Evolutionary conservation across 2,888 invertebrate genomes (phyloP), one percentile per base, ranked within the genome.

Genomic region (Hydroisotoma schaefferi): DNA sequence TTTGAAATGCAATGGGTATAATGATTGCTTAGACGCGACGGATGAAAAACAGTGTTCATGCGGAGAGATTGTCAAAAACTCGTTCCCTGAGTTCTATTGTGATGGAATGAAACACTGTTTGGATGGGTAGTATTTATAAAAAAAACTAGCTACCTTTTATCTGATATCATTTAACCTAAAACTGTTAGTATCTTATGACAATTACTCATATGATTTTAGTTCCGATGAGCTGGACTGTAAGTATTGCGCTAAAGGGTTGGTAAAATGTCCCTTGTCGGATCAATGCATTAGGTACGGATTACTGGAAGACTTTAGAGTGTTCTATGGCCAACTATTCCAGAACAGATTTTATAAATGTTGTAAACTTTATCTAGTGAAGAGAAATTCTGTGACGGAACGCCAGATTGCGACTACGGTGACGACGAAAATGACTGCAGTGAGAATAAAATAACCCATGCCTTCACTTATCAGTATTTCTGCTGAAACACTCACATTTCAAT

Each of bases 401-500:
- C 22, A 5, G 28, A 51, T 51, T 51, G 51, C 20, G 18, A 28
- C 10, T 26, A 29, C 18, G 51, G 51, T n/a, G 51, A 51, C 25
- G 55, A 55, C 26, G 55, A 55, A 37, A n/a, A 26, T n/a, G 55
- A 55, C 25, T 55, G 55, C 44, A 44, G 49, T 49, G 25, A 43
- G 43, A 15, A 43, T 18, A n/a, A n/a, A n/a, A n/a, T n/a, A n/a
- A 6, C 18, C 43, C 20, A 18, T 6, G 6, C n/a, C 8, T 10
- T 33, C 33, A 33, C 8, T 33, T 33, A 10, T 15, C 8, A 33
- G 15, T 33, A 8, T 33, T 33, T 15, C 8, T 33, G 33, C 8
- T 33, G 8, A 33, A 15, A n/a, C n/a, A n/a, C n/a, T n/a, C n/a
- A n/a, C n/a, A n/a, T n/a, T n/a, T n/a, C n/a, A n/a, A n/a, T n/a